These are phyloP conservation scores for Nibea coibor DNA, from an alignment of 2,113 vertebrate genomes.

Conservation along the genomic window DNA sequence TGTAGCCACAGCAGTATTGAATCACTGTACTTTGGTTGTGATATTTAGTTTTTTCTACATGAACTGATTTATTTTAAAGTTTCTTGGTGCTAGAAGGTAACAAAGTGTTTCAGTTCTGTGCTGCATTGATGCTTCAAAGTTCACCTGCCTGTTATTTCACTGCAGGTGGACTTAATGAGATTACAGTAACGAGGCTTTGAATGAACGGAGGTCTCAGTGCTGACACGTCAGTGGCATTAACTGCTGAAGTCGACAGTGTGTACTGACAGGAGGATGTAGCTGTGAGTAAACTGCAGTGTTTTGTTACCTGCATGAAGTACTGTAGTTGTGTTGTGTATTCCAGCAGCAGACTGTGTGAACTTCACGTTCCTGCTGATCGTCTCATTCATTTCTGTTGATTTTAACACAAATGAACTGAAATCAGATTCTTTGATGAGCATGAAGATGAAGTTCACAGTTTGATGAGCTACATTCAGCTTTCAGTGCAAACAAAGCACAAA, in stretches of 20 bases:
- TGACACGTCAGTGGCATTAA: constrained; percentile 23
- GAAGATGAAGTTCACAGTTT: neutral
- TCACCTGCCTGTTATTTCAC: neutral
- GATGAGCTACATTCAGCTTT: neutral
- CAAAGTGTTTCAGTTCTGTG: neutral
- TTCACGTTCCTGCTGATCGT: neutral
- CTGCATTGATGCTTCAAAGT: constrained; percentile 33
- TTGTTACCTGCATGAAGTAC: constrained; percentile 38
- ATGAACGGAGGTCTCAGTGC: neutral
- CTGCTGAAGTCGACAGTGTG: neutral
- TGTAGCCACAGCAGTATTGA: constrained; percentile 44
- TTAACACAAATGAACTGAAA: neutral
- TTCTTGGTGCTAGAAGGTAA: constrained; percentile 53
- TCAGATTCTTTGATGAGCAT: rapidly evolving
- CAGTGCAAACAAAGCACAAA: neutral
- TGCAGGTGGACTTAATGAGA: neutral
- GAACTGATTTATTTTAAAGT: constrained; percentile 36
- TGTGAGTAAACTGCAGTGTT: constrained; percentile 33
- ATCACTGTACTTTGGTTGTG: constrained; percentile 12
- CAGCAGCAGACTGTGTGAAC: neutral
- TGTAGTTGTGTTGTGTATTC: constrained; percentile 39
- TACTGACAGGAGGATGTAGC: constrained; percentile 10
- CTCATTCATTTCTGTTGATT: neutral
- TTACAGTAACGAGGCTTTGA: constrained; percentile 4
- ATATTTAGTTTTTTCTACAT: neutral